Conservation (phyloP, 2,797 vertebrate species). For the Eupleurogrammus muticus region DNA sequence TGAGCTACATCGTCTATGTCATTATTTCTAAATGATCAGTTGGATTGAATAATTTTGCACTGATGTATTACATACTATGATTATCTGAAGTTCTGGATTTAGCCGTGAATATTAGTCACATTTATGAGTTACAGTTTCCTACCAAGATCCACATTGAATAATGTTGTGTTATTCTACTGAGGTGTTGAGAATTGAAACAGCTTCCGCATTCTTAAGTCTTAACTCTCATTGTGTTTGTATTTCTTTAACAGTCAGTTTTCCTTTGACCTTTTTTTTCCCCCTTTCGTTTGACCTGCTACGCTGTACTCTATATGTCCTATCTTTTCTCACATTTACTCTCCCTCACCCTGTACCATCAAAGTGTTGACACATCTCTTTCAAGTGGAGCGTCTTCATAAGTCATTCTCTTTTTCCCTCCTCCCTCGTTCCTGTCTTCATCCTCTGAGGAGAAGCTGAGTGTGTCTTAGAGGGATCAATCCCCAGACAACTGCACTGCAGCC, state of each 20-base stretch:
- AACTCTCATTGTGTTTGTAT: slow-evolving; percentile 7
- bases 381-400: slow-evolving; percentile 75
- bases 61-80: neutral
- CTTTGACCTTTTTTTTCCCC: slow-evolving; percentile 41
- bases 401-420: slow-evolving; percentile 75
- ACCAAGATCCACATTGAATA: neutral
- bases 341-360: slow-evolving; percentile 72
- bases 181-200: neutral
- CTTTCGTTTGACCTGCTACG: slow-evolving; percentile 52
- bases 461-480: slow-evolving; percentile 71
- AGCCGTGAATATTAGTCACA: neutral
- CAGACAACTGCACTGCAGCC: slow-evolving; percentile 55
- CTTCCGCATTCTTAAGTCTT: slow-evolving; percentile 15
- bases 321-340: slow-evolving; percentile 42
- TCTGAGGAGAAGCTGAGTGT: slow-evolving; percentile 67
- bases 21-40: neutral
- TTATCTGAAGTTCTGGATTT: neutral
- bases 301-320: slow-evolving; percentile 37
- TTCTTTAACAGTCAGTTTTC: slow-evolving; percentile 25
- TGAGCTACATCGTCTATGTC: slow-evolving; percentile 12
- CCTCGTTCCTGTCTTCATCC: slow-evolving; percentile 49
- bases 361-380: slow-evolving; percentile 75
- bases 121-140: neutral
- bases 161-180: neutral
- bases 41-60: neutral